Evolutionary conservation across 2,113 vertebrate genomes (phyloP), one percentile per base, ranked within the genome.

Genomic region (Lates calcarifer): DNA sequence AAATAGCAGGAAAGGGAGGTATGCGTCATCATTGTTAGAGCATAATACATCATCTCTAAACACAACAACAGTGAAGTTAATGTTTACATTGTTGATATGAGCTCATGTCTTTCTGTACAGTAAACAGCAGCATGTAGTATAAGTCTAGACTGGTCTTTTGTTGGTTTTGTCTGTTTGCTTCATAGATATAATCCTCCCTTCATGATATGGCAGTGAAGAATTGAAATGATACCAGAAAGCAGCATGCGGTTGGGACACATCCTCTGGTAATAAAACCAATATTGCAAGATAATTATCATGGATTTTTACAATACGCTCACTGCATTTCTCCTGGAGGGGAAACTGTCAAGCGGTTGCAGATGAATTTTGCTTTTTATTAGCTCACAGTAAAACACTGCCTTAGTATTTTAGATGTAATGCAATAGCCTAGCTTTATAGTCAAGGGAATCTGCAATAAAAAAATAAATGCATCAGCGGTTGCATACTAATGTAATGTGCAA

Each of bases 301-400:
- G 89, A 90, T 92, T 94, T 93, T 92, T 92, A 93, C 92, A 94
- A 91, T 92, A 87, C 92, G 89, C 87, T 91, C 79, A 79, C 55
- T 85, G 88, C 83, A 92, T 90, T 90, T 84, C 83, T 93, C 92
- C 93, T 91, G 84, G 84, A 95, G 92, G 93, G 90, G 76, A 93
- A 88, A 91, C 90, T 87, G 87, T 93, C 90, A 90, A 72, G 73
- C 51, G 33, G 86, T 92, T 85, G 71, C 89, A 88, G 82, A 94
- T 94, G 86, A 91, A 89, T 93, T 89, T 91, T 84, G 75, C 49
- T 84, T 95, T 95, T 95, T 95, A 95, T 94, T 93, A 93, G 87
- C 88, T 76, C 79, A 69, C 81, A 86, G 82, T 94, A 93, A 95
- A 94, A 92, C 86, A 82, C 74, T 64, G 69, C 85, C 85, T 75